Evolutionary conservation across 2,888 invertebrate species (phyloP), one percentile per base, ranked within the genome.

Genomic region (Dexiosoma caninum): DNA sequence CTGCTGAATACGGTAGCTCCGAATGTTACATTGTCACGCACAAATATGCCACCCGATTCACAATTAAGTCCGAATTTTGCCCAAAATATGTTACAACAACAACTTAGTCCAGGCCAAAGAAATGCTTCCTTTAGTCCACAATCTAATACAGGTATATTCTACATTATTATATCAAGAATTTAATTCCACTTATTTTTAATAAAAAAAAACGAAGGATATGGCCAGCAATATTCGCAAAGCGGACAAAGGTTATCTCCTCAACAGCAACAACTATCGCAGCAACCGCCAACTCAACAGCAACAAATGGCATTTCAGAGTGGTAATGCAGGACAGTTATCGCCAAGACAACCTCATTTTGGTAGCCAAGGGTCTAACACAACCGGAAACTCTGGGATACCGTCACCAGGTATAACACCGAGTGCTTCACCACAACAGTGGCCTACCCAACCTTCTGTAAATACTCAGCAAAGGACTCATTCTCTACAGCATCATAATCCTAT

Each of bases 401-500:
- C 92, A 89, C 85, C 91, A 83, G 85, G 90, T 32, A 85, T 87
- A 83, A 84, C 85, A 51, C 30, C 74, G 10, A 84, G 90, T 75
- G 32, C 83, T 7, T 79, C 84, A 42, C 82, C 84, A 12, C 85
- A 88, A 80, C 84, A 88, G 84, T 83, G 86, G 87, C 57, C 82
- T 59, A 85, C 62, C 82, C 84, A 81, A 82, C 62, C 86, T 84
- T 35, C 83, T 62, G 46, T 75, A 69, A 84, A 66, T 77, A 76
- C 75, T 7, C 80, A 78, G 80, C 85, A 83, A 72, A 84, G 69
- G 75, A 88, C 81, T 9, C 85, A 95, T 85, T 93, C 93, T 74
- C 91, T 94, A 78, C 94, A 95, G 86, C 95, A 95, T 89, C 94
- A 96, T 90, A 96, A 97, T 91, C 96, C 97, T 32, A 96, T 97